Percentiles rank a stretch among this genome's conserved stretches.
Evolutionary conservation across 2,888 invertebrate genomes (phyloP).

Genomic region (Leucophenga montana): DNA sequence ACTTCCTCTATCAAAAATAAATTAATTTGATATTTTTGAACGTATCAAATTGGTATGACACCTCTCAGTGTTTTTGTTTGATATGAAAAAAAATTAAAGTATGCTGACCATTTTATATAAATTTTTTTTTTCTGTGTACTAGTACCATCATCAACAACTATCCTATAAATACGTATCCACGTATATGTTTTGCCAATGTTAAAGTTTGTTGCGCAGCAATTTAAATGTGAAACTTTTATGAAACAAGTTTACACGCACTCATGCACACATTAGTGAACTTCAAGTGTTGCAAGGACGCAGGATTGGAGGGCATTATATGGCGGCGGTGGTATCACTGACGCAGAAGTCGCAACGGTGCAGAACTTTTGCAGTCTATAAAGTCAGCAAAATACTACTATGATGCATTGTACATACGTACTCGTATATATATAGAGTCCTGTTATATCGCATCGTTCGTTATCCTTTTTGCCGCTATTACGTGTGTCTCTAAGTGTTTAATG

Average conservation of each 20-base stretch:
- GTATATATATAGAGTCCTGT: too few relatives aligned
- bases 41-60: too few relatives aligned
- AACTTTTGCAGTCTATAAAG: background rate
- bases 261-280: conserved; percentile 44
- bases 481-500: conserved; percentile 32
- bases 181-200: background rate
- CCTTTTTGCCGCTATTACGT: conserved; percentile 27
- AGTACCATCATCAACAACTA: background rate
- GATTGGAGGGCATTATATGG: conserved; percentile 11
- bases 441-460: background rate
- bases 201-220: conserved; percentile 36
- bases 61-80: too few relatives aligned
- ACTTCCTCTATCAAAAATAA: too few relatives aligned
- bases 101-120: too few relatives aligned
- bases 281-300: conserved; percentile 38
- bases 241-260: conserved; percentile 49
- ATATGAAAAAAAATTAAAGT: too few relatives aligned
- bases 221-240: conserved; percentile 47
- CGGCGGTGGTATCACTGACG: background rate
- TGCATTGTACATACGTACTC: background rate
- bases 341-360: too few relatives aligned
- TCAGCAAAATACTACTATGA: background rate
- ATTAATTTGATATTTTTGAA: too few relatives aligned
- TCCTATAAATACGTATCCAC: background rate
- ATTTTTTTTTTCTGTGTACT: too few relatives aligned